These are phyloP conservation scores for Anoura caudifer DNA, from an alignment of 2,113 vertebrate genomes.

Conservation along the genomic window DNA sequence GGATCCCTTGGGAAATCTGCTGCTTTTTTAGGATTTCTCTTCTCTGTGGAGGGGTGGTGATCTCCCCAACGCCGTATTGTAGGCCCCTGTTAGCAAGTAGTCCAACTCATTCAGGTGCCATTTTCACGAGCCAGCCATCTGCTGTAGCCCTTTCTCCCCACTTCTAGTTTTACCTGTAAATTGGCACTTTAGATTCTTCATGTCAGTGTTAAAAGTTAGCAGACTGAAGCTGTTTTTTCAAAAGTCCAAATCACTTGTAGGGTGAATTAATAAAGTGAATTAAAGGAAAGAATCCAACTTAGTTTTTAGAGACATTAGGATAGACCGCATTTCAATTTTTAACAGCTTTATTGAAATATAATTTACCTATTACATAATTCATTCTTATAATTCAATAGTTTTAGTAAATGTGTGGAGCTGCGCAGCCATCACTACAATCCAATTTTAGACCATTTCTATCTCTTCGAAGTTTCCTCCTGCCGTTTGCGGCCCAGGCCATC, in stretches of 20 bases:
- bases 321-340: not conserved
- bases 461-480: not conserved
- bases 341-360: not conserved
- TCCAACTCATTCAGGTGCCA: not conserved
- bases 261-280: not conserved
- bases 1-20: constrained; percentile 78
- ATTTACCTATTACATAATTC: not conserved
- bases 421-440: not conserved
- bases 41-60: constrained; percentile 50
- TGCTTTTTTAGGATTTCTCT: constrained; percentile 73
- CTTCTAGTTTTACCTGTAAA: not conserved
- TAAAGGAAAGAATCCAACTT: not conserved
- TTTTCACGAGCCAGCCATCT: not conserved
- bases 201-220: not conserved
- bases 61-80: constrained; percentile 42
- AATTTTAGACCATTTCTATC: not conserved
- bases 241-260: not conserved
- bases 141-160: not conserved
- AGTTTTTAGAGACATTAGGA: not conserved
- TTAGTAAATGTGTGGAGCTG: not conserved
- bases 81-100: not conserved
- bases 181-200: not conserved
- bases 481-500: not conserved
- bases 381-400: not conserved
- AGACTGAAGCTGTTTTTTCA: not conserved